Evolutionary conservation across 2,113 vertebrate species (phyloP).

Genomic region (Mohoua ochrocephala): DNA sequence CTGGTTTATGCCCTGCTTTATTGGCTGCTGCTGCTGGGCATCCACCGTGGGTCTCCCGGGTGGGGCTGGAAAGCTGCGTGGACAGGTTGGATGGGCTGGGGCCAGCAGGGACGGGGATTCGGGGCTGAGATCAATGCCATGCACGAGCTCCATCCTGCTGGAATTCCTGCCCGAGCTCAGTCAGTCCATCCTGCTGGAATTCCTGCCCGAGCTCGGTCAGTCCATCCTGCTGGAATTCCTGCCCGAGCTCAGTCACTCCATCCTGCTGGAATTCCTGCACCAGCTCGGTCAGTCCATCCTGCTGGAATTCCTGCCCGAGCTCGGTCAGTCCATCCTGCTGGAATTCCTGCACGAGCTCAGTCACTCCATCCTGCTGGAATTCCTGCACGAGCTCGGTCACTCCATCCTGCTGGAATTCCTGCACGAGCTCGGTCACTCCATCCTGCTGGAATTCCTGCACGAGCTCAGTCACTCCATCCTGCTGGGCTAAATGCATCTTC

Average conservation of each 20-base stretch:
- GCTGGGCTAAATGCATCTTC: not conserved
- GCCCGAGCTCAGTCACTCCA: not conserved
- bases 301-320: not conserved
- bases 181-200: not conserved
- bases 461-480: not conserved
- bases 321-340: not conserved
- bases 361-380: not conserved
- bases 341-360: too few relatives aligned
- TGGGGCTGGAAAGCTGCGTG: not conserved
- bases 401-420: accelerated
- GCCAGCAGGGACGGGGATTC: accelerated
- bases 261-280: too few relatives aligned
- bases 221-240: not conserved
- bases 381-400: not conserved
- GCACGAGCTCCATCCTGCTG: accelerated
- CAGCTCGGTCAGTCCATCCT: accelerated
- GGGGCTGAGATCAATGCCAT: not conserved
- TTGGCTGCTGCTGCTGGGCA: not conserved
- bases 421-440: accelerated
- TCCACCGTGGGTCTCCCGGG: not conserved
- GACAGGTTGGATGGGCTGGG: not conserved
- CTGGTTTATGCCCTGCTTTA: not conserved
- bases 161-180: not conserved
- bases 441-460: not conserved
- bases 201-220: accelerated